Evolutionary conservation across 1,140 invertebrate species (phyloP).

Genomic region (Delia radicum): DNA sequence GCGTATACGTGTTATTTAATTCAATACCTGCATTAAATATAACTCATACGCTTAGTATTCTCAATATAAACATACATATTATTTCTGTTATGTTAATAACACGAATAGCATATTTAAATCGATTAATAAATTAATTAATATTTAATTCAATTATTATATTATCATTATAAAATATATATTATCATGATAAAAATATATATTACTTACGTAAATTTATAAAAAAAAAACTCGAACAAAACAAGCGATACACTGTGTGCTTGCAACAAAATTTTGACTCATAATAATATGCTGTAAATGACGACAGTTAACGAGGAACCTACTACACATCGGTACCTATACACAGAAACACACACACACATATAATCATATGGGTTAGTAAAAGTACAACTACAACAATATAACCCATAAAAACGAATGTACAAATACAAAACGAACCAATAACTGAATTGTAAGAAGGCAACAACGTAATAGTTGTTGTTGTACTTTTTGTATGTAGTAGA

Average conservation of each 20-base stretch:
- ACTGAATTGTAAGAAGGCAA: constrained; percentile 21
- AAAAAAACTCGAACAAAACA: background rate
- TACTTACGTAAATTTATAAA: background rate
- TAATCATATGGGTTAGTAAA: background rate
- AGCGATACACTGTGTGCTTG: background rate
- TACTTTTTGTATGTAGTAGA: background rate
- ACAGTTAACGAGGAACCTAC: constrained; percentile 22
- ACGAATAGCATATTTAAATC: no score
- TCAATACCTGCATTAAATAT: background rate
- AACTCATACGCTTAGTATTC: background rate
- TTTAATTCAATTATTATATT: no score
- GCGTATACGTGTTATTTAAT: background rate
- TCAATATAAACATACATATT: no score
- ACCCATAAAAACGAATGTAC: background rate
- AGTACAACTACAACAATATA: background rate
- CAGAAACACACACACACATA: background rate
- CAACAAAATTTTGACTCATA: constrained; percentile 22
- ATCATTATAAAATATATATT: no score
- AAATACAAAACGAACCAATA: constrained; percentile 21
- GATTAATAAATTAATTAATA: no score
- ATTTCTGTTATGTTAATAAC: no score
- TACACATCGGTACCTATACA: background rate
- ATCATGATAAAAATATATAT: background rate
- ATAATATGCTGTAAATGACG: constrained; percentile 26
- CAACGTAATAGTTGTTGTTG: background rate